These are phyloP conservation scores for Temnothorax nylanderi DNA, from an alignment of 1,140 invertebrate genomes.

Conservation along the genomic window DNA sequence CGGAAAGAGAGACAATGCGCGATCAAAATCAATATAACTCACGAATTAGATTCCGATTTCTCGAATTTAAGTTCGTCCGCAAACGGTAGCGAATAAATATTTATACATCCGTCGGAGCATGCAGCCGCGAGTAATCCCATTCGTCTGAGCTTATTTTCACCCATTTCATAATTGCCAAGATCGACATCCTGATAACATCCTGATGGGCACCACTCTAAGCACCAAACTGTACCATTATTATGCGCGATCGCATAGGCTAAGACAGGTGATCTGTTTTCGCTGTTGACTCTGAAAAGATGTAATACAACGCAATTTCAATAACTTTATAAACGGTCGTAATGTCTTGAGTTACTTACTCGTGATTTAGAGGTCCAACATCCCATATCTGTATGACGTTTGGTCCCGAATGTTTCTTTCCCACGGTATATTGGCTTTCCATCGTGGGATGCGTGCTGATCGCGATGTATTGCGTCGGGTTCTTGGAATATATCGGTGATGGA, in stretches of 20 bases:
- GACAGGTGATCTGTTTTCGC: constrained; percentile 54
- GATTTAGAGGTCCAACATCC: constrained; percentile 85
- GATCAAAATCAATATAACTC: constrained; percentile 33
- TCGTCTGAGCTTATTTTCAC: constrained; percentile 78
- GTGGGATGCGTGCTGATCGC: constrained; percentile 85
- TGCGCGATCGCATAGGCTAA: constrained; percentile 88
- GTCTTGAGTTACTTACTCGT: constrained; percentile 76
- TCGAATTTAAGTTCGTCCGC: constrained; percentile 80
- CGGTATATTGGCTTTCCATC: constrained; percentile 82
- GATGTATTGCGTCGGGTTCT: constrained; percentile 84
- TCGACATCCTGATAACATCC: constrained; percentile 86
- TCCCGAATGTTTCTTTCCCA: constrained; percentile 80
- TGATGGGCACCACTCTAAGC: constrained; percentile 92
- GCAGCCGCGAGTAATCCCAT: constrained; percentile 90
- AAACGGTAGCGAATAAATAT: constrained; percentile 88
- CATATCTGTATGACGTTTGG: constrained; percentile 88
- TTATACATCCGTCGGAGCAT: constrained; percentile 88
- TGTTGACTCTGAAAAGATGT: constrained; percentile 53
- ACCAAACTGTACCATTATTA: constrained; percentile 89
- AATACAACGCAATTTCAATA: constrained; percentile 25
- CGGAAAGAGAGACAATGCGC: background rate
- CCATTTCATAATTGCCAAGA: constrained; percentile 73
- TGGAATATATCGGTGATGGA: constrained; percentile 80
- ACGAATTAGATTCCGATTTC: constrained; percentile 54
- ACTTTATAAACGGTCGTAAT: background rate